Evolutionary conservation across 1,140 invertebrate species (phyloP).

Genomic region (Laupala kohalensis): DNA sequence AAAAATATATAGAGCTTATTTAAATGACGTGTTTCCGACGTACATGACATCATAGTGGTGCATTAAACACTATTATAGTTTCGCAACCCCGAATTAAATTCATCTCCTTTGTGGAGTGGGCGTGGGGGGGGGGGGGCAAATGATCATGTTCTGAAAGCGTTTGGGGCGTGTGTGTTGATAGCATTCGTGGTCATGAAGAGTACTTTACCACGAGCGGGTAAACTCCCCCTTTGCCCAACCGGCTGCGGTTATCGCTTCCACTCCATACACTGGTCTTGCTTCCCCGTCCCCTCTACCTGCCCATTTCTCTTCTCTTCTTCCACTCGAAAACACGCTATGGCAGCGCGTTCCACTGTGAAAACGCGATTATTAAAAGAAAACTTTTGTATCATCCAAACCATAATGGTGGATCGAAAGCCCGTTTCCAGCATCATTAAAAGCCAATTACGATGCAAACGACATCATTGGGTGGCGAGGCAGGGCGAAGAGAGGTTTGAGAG

Average conservation of each 20-base stretch:
- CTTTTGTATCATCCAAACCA: background rate
- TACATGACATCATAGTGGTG: too few species aligned
- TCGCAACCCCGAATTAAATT: too few species aligned
- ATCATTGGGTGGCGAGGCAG: background rate
- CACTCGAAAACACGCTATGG: background rate
- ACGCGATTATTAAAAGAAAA: background rate
- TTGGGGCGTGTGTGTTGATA: too few species aligned
- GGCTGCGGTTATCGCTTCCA: background rate
- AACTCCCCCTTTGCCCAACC: too few species aligned
- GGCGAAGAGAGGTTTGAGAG: background rate
- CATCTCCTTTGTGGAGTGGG: too few species aligned
- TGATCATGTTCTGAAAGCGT: too few species aligned
- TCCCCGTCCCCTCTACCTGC: background rate
- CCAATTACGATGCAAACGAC: slow-evolving; percentile 10
- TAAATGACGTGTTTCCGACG: too few species aligned
- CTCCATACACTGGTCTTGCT: background rate
- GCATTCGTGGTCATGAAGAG: too few species aligned
- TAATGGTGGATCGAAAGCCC: background rate
- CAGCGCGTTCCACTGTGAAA: background rate
- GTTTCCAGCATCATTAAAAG: slow-evolving; percentile 4
- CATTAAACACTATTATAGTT: too few species aligned
- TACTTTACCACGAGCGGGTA: too few species aligned
- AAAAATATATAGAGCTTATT: too few species aligned
- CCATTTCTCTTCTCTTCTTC: background rate
- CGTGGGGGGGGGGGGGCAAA: too few species aligned